phyloP scores from a whole-genome alignment of 2,888 invertebrate genomes.

The Dicycla oo region DNA sequence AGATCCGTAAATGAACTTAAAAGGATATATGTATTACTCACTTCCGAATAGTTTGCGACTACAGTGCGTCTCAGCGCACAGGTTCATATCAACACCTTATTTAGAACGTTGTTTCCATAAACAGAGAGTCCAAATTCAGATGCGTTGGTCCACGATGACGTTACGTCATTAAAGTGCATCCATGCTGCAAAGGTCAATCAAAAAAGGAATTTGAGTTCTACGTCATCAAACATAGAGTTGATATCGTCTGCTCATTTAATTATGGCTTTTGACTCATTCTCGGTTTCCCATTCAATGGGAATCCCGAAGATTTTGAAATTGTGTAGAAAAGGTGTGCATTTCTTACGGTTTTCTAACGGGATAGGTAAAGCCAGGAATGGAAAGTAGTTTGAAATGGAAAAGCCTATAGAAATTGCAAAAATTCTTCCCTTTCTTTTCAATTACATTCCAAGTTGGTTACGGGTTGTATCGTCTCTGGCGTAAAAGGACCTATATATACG shows the following conservation, averaged over 20 bases:
- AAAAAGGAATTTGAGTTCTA: constrained; percentile 53
- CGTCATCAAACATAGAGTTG: constrained; percentile 23
- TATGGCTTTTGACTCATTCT: constrained; percentile 43
- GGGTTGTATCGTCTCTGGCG: not conserved
- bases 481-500: not conserved
- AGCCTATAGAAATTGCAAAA: constrained; percentile 8
- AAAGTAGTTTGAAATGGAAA: constrained; percentile 20
- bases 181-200: constrained; percentile 43
- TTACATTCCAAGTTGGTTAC: constrained; percentile 5
- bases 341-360: constrained; percentile 36
- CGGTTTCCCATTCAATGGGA: constrained; percentile 35
- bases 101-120: constrained; percentile 7
- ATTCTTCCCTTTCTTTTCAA: constrained; percentile 10
- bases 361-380: constrained; percentile 3
- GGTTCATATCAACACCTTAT: constrained; percentile 8
- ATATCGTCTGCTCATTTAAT: constrained; percentile 16
- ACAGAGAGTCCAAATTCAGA: constrained; percentile 14
- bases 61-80: constrained; percentile 8
- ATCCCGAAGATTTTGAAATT: constrained; percentile 43
- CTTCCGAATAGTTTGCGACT: constrained; percentile 58
- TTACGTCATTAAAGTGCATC: constrained; percentile 42
- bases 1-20: not conserved
- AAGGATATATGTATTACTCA: constrained; percentile 47
- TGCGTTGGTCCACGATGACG: not conserved
- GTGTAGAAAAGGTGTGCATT: constrained; percentile 10